Base-by-base conservation (phyloP, 1,140 invertebrate species). In the Telenomus remus region DNA sequence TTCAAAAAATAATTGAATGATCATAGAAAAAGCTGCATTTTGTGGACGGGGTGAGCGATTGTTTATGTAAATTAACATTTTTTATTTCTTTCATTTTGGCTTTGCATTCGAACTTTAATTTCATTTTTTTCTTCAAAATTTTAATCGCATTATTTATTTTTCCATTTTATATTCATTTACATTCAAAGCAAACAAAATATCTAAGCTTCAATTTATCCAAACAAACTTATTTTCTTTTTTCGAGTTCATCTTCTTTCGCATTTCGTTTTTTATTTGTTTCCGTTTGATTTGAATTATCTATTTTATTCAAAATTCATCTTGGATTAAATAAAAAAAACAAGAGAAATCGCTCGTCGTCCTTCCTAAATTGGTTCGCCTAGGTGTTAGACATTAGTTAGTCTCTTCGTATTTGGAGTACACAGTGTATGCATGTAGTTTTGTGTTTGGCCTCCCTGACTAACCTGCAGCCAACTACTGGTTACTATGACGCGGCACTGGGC, bases 351-450 rank as follows among this genome's bases (percentile, higher is more conserved):
- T 76, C 66, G 74, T 68, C 55, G 66, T 76, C 66, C 74, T 57
- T 74, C 47, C 71, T 75, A 66, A 74, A 72, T 51, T 77, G 69
- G 70, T 74, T 64, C 71, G 76, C 73, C 76, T 76, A 78, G 73
- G 73, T 79, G 73, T 79, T 79, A 79, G 72, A 76, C 59, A 79
- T 78, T 84, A 84, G 81, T 78, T 84, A 82, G 82, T 79, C 71
- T 81, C 79, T 80, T 79, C 77, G 84, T 87, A 86, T 87, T 83
- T 84, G 81, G 84, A 86, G 86, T 87, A 87, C 85, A 86, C 85
- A 87, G 84, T 87, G 85, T 87, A 87, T 87, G 86, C 85, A 87
- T 87, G 85, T 87, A 87, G 86, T 87, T 87, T 87, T 87, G 85
- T 87, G 85, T 87, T 86, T 86, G 84, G 84, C 82, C 81, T 86